Evolutionary conservation across 2,113 vertebrate genomes (phyloP).

Genomic region (Gorsachius goisagi): DNA sequence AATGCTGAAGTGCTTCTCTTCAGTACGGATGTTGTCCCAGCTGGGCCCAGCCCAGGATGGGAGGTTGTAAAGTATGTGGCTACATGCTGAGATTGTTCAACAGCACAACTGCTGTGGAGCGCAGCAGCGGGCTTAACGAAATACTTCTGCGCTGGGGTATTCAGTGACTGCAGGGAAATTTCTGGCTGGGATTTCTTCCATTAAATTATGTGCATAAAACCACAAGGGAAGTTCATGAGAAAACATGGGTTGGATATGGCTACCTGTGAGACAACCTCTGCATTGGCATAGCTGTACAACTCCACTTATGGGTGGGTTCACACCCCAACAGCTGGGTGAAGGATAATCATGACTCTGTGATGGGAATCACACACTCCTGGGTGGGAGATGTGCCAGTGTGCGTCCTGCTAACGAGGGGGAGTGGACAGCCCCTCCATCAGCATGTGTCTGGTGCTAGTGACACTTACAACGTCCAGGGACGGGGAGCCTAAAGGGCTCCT

Average conservation of each 20-base stretch:
- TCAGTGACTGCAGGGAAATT: background rate
- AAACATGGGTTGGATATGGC: background rate
- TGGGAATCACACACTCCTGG: no score
- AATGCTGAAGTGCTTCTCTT: background rate
- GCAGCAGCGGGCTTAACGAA: background rate
- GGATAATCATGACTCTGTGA: background rate
- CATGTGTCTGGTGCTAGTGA: background rate
- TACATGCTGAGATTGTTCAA: background rate
- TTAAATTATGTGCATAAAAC: background rate
- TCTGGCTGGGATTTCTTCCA: background rate
- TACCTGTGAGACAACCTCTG: background rate
- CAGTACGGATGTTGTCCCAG: background rate
- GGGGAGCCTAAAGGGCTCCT: background rate
- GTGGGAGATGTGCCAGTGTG: background rate
- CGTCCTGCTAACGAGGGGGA: background rate
- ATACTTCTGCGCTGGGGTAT: background rate
- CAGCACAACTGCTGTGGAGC: background rate
- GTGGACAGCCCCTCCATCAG: rapidly evolving
- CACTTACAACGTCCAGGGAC: rapidly evolving
- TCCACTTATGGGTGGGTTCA: background rate
- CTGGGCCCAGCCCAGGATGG: no score
- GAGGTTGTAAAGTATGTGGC: background rate
- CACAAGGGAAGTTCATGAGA: background rate
- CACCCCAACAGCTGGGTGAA: background rate
- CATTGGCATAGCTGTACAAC: background rate